phyloP scores from a whole-genome alignment of 2,888 invertebrate genomes.

The Erebia palarica region DNA sequence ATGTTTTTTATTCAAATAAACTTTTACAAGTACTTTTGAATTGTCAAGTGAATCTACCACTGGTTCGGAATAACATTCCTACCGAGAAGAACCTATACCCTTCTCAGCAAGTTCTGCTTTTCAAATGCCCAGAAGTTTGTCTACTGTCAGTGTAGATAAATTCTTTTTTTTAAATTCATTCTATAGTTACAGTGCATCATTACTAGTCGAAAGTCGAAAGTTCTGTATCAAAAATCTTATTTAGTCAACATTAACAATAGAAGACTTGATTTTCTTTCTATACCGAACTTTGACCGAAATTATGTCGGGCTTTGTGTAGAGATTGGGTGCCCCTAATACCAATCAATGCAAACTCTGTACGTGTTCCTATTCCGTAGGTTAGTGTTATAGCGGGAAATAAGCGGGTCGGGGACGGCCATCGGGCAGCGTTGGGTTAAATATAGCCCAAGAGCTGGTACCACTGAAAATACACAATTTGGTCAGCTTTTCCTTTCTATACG shows the following conservation, averaged over 20 bases:
- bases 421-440: constrained; percentile 22
- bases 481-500: no score
- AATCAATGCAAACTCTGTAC: constrained; percentile 41
- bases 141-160: no score
- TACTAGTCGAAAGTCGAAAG: neutral
- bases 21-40: no score
- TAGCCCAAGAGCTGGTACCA: constrained; percentile 32
- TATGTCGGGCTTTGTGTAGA: constrained; percentile 14
- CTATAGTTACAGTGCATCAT: no score
- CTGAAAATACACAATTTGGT: neutral
- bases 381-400: constrained; percentile 40
- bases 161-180: no score
- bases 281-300: constrained; percentile 17
- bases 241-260: neutral
- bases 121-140: no score
- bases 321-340: constrained; percentile 39
- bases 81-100: no score
- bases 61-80: no score
- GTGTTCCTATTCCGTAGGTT: constrained; percentile 43
- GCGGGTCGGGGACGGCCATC: constrained; percentile 33
- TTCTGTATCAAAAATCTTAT: neutral
- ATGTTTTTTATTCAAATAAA: no score
- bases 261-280: neutral
- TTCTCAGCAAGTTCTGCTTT: no score
- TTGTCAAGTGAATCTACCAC: no score